Evolutionary conservation across 1,140 invertebrate genomes (phyloP).

Genomic region (Drosophila pachea): DNA sequence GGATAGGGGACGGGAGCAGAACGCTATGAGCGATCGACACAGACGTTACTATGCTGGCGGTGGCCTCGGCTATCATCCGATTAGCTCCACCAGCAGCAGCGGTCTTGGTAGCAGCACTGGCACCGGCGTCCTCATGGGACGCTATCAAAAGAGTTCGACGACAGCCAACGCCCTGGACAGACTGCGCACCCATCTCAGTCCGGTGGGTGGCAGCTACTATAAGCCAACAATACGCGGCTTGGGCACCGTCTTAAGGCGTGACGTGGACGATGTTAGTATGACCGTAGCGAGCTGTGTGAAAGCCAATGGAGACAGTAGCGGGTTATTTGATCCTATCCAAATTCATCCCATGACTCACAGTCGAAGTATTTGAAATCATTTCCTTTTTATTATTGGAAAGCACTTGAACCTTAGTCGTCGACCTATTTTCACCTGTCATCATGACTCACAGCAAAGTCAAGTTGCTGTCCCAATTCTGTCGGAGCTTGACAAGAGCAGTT

Average conservation of each 20-base stretch:
- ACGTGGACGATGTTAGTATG: constrained; percentile 75
- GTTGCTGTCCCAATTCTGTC: constrained; percentile 63
- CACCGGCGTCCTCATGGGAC: constrained; percentile 51
- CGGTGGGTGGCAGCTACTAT: constrained; percentile 69
- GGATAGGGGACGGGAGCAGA: constrained; percentile 37
- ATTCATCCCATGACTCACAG: constrained; percentile 24
- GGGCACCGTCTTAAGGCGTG: constrained; percentile 46
- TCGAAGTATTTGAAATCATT: neutral
- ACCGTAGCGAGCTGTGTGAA: constrained; percentile 28
- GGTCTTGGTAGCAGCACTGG: constrained; percentile 25
- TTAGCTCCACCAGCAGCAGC: constrained; percentile 24
- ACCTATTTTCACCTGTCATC: constrained; percentile 53
- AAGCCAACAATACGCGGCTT: constrained; percentile 73
- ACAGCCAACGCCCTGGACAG: constrained; percentile 74
- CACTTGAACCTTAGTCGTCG: constrained; percentile 16
- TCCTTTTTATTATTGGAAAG: constrained; percentile 6
- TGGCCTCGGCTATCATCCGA: constrained; percentile 48
- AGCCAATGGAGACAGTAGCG: constrained; percentile 24
- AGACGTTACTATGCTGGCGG: constrained; percentile 71
- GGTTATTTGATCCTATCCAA: constrained; percentile 7
- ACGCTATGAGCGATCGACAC: constrained; percentile 73
- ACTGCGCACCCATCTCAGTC: constrained; percentile 75
- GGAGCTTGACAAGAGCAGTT: constrained; percentile 20
- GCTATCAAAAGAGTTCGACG: constrained; percentile 75
- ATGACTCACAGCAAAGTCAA: constrained; percentile 39